Evolutionary conservation across 2,113 vertebrate genomes (phyloP).

Genomic region (Albula goreensis): DNA sequence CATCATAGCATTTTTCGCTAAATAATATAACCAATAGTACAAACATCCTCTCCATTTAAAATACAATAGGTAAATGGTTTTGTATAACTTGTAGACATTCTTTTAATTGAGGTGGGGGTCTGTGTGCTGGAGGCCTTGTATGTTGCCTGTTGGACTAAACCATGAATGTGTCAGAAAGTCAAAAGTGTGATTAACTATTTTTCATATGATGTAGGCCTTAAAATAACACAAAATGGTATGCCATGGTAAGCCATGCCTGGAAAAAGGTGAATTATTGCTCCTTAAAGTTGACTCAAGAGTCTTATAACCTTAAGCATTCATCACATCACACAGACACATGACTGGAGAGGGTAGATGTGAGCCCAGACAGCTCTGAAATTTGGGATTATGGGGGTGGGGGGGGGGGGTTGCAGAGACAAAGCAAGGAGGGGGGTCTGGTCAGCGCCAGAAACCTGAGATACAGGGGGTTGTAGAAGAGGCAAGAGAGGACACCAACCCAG

Average conservation of each 20-base stretch:
- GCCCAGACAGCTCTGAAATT: neutral
- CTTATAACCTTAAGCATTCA: neutral
- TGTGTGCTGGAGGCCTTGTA: neutral
- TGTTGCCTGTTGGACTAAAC: neutral
- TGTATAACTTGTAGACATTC: neutral
- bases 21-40: too few relatives aligned
- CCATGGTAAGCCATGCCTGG: neutral
- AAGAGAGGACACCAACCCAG: neutral
- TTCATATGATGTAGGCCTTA: neutral
- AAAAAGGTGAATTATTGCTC: neutral
- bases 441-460: constrained; percentile 6
- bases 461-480: neutral
- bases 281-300: neutral
- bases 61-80: neutral
- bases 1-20: too few relatives aligned
- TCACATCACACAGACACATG: neutral
- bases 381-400: neutral
- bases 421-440: neutral
- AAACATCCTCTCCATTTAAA: neutral
- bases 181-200: neutral
- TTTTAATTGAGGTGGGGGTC: neutral
- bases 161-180: neutral
- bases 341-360: neutral
- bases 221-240: neutral
- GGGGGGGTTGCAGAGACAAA: neutral